Evolutionary conservation across 2,888 invertebrate genomes (phyloP).

Genomic region (Diadegma fenestrale): DNA sequence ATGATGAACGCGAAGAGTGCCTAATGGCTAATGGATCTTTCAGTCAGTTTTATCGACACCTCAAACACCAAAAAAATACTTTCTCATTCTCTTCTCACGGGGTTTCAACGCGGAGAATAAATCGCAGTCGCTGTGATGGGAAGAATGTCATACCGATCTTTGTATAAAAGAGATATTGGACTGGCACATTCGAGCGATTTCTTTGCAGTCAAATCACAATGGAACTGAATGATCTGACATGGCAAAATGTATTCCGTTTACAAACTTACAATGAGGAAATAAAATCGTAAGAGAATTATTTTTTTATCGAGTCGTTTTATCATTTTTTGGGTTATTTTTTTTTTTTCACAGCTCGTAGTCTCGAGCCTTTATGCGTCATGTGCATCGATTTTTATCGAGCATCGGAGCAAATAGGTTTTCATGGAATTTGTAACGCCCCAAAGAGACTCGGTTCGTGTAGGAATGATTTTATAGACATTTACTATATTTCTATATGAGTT

Average conservation of each 20-base stretch:
- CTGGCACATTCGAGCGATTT: neutral
- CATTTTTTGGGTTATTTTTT: neutral
- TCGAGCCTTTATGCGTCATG: too few species aligned
- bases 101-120: neutral
- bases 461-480: slow-evolving; percentile 45
- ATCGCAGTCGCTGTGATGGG: slow-evolving; percentile 10
- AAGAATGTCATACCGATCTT: slow-evolving; percentile 14
- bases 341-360: too few species aligned
- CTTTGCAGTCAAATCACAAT: slow-evolving; percentile 15
- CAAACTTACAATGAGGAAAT: neutral
- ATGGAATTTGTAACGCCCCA: slow-evolving; percentile 57
- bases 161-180: slow-evolving; percentile 37
- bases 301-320: neutral
- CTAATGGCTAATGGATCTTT: slow-evolving; percentile 79
- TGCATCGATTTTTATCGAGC: slow-evolving; percentile 33
- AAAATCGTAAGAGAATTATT: neutral
- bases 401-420: slow-evolving; percentile 60
- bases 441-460: slow-evolving; percentile 17
- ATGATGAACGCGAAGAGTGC: slow-evolving; percentile 76
- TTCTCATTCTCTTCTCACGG: slow-evolving; percentile 6
- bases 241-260: slow-evolving; percentile 5
- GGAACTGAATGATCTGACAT: slow-evolving; percentile 4
- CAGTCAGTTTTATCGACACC: slow-evolving; percentile 68
- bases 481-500: slow-evolving; percentile 42
- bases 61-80: slow-evolving; percentile 49